A percentile compares a stretch with the other conserved stretches of the same genome.
These are phyloP conservation scores for Anoplopoma fimbria DNA, from an alignment of 2,113 vertebrate species.

Conservation along the genomic window DNA sequence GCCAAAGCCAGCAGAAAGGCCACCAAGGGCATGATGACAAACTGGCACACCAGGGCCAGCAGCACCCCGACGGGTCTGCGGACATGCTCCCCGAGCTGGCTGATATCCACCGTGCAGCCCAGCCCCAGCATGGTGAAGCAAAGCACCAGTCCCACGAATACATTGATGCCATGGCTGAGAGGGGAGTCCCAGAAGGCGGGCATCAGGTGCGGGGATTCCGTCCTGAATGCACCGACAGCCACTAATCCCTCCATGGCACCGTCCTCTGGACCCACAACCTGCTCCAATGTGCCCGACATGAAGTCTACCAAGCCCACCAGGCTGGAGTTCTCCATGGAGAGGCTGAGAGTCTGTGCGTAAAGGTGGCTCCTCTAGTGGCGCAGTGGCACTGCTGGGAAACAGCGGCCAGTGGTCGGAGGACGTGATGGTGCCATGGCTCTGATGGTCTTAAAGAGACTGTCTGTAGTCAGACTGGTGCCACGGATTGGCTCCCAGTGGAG, in stretches of 20 bases:
- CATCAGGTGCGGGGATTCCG: conserved; percentile 64
- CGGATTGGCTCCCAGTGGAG: conserved; percentile 50
- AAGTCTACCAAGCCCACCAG: conserved; percentile 43
- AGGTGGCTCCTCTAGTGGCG: conserved; percentile 54
- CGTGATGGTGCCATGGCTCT: conserved; percentile 55
- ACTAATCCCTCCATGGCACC: conserved; percentile 34
- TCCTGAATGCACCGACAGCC: conserved; percentile 37
- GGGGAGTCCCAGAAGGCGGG: conserved; percentile 89
- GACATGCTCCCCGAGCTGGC: conserved; percentile 90
- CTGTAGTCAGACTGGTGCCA: conserved; percentile 61
- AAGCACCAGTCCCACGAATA: conserved; percentile 91
- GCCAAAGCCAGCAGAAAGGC: conserved; percentile 92
- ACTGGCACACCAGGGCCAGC: conserved; percentile 93
- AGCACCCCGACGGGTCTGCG: conserved; percentile 90
- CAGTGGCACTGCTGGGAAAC: conserved; percentile 50
- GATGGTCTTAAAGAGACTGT: conserved; percentile 41
- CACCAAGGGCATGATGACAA: conserved; percentile 93
- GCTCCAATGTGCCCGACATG: conserved; percentile 31
- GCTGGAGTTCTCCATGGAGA: conserved; percentile 80
- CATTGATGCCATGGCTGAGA: conserved; percentile 91
- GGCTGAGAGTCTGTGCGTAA: conserved; percentile 60
- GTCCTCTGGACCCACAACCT: conserved; percentile 5
- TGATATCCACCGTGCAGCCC: conserved; percentile 94
- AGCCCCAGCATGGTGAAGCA: conserved; percentile 96
- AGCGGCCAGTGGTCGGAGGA: conserved; percentile 34